A percentile compares a stretch with the other conserved stretches of the same genome.
phyloP scores from a whole-genome alignment of 2,888 invertebrate genomes.

The Hemicrepidius hirtus region DNA sequence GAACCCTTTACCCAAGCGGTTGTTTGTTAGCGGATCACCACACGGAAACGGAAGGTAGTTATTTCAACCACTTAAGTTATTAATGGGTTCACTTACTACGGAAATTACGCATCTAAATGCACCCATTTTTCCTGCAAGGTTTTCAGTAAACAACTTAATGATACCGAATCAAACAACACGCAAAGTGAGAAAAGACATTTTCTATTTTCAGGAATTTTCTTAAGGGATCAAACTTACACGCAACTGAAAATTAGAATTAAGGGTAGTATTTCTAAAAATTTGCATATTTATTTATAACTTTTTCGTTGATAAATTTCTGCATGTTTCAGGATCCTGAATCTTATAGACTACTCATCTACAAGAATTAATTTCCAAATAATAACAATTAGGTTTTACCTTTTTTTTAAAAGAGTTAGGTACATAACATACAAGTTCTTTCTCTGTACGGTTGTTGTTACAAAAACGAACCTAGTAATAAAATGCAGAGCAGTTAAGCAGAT shows the following conservation, averaged over 20 bases:
- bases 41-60: slow-evolving; percentile 43
- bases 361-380: too few species aligned
- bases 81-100: slow-evolving; percentile 34
- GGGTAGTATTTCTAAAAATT: too few species aligned
- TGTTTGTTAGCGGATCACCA: slow-evolving; percentile 18
- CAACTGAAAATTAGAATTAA: too few species aligned
- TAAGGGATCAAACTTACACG: too few species aligned
- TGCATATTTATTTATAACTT: too few species aligned
- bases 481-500: slow-evolving; percentile 26
- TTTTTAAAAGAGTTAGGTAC: neutral
- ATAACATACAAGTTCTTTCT: slow-evolving; percentile 7
- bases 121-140: neutral
- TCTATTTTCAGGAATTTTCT: too few species aligned
- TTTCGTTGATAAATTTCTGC: too few species aligned
- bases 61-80: slow-evolving; percentile 35
- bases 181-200: too few species aligned
- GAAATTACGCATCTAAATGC: slow-evolving; percentile 34
- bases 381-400: too few species aligned
- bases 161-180: too few species aligned
- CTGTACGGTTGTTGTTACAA: slow-evolving; percentile 14
- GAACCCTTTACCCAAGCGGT: neutral
- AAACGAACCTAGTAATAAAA: slow-evolving; percentile 20
- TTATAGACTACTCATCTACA: too few species aligned
- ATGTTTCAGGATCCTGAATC: too few species aligned
- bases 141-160: slow-evolving; percentile 7